Evolutionary conservation across 2,888 invertebrate genomes (phyloP).

Genomic region (Drosophila rellima): DNA sequence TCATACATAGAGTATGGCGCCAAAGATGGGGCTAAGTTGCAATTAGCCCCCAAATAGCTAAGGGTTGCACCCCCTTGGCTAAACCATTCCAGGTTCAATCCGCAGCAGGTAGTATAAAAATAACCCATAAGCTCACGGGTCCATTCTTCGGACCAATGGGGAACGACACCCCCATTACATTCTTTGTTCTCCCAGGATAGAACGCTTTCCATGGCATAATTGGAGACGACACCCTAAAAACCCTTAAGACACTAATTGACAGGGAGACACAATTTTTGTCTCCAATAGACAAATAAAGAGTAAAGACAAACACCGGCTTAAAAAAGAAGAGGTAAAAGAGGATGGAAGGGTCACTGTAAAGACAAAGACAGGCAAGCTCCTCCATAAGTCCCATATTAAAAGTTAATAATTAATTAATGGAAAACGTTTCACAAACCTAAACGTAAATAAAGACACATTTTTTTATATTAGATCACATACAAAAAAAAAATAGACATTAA

Average conservation of each 20-base stretch:
- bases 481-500: too few species aligned
- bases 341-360: too few species aligned
- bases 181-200: conserved; percentile 1
- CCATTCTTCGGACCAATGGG: conserved; percentile 1
- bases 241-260: neutral
- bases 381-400: too few species aligned
- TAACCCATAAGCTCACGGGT: neutral
- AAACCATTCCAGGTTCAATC: neutral
- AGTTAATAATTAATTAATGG: too few species aligned
- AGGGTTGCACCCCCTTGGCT: neutral
- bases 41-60: conserved; percentile 9
- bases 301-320: too few species aligned
- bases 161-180: neutral
- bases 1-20: conserved; percentile 19
- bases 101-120: neutral
- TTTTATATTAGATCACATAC: too few species aligned
- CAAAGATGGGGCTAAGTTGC: conserved; percentile 8
- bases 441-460: too few species aligned
- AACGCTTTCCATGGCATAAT: conserved; percentile 7
- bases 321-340: too few species aligned
- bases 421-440: too few species aligned
- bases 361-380: too few species aligned
- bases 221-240: conserved; percentile 4
- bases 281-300: too few species aligned
- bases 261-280: neutral